Percentiles rank a stretch among this genome's conserved stretches.
phyloP scores from a whole-genome alignment of 2,113 vertebrate genomes.

The Eubucco bourcierii region DNA sequence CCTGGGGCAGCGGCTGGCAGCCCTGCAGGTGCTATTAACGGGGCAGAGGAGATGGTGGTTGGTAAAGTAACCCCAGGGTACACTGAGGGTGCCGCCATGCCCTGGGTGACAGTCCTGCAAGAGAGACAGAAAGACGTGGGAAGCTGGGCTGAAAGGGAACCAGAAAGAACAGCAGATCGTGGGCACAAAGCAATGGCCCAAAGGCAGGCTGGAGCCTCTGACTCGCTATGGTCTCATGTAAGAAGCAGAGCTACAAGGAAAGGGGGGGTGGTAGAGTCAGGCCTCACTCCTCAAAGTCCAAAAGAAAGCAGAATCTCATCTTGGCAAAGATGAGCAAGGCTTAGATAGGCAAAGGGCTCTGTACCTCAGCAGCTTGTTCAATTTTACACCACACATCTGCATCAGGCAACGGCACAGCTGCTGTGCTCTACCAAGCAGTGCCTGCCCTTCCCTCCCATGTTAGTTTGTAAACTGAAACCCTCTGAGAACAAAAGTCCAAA shows the following conservation, averaged over 20 bases:
- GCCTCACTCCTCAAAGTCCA: neutral
- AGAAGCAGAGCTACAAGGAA: neutral
- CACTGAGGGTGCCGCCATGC: conserved; percentile 31
- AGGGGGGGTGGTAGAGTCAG: neutral
- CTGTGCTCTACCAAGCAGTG: neutral
- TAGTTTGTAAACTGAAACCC: neutral
- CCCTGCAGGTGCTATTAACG: conserved; percentile 26
- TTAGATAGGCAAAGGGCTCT: neutral
- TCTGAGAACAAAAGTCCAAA: neutral
- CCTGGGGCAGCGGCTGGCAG: conserved; percentile 15
- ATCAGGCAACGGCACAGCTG: neutral
- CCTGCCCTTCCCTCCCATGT: neutral
- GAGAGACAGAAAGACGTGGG: neutral
- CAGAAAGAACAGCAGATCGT: neutral
- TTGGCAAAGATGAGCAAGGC: neutral
- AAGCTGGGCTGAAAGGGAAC: neutral
- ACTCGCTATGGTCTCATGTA: fast-evolving
- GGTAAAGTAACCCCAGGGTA: conserved; percentile 57
- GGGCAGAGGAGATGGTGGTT: neutral
- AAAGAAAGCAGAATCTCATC: neutral
- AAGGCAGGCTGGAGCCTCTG: neutral
- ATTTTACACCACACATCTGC: neutral
- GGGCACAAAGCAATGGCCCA: neutral
- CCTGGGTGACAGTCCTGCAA: conserved; percentile 67
- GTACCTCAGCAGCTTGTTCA: neutral